Base-by-base conservation (phyloP, 2,888 invertebrate species). In the Gibbula magus region DNA sequence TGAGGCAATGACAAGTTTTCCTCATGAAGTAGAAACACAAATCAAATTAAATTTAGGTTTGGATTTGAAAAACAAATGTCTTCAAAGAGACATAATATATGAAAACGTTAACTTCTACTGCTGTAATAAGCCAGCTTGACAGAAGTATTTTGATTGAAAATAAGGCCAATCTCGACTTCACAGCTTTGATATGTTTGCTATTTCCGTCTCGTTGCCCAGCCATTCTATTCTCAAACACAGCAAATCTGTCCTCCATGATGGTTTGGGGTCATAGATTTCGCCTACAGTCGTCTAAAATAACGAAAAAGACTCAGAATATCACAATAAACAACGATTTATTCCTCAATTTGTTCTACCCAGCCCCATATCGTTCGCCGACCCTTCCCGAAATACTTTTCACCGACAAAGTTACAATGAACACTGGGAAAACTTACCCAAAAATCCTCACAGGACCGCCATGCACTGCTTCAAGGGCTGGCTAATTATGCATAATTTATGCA, bases 401-500 rank as follows among this genome's bases (percentile, higher is more conserved):
- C 67, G 39, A 35, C 70, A 81, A 81, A 81, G 82, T 87, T 85
- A 86, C 90, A 88, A 84, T 88, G 93, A 92, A 93, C 92, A 91
- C 92, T 92, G 93, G 93, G 93, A 92, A 92, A 91, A 92, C 91
- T 92, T 92, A 92, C 92, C 92, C 92, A 92, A 92, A 89, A 91
- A 91, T 90, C 90, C 90, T 88, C 88, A 87, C 85, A 83, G 84
- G 91, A 91, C 93, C 93, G 91, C 93, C 92, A 92, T 93, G 93
- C 93, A 92, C 86, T 86, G 91, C 91, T 79, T 75, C 75, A 29
- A n/a, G 53, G 32, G 29, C 54, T 61, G 51, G 29, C 77, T 61
- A 25, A 56, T 39, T 45, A 39, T 76, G 77, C 29, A 77, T 77
- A 77, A 77, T 77, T n/a, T 77, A 77, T 77, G 77, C 77, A 66